A percentile compares a stretch with the other conserved stretches of the same genome.
Conservation (phyloP, 1,140 invertebrate species). For the Plutomurus gul region DNA sequence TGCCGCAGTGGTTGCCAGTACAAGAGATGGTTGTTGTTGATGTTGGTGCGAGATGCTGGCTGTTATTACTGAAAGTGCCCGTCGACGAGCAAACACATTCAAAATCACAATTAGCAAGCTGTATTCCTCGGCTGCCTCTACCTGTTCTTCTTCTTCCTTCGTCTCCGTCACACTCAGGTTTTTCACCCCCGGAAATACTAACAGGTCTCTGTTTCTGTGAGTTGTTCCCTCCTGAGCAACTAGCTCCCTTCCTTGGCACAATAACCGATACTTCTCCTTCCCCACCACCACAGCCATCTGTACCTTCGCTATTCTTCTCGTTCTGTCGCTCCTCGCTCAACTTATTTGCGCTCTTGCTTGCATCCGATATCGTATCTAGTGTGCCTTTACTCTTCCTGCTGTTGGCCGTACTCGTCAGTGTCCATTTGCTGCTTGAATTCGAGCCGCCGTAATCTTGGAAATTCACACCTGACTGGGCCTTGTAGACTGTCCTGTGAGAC, state of each 20-base stretch:
- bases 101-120: no score
- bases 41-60: conserved; percentile 7
- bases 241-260: conserved; percentile 38
- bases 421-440: conserved; percentile 17
- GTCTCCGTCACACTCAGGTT: conserved; percentile 48
- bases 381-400: conserved; percentile 29
- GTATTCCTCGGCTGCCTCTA: background rate
- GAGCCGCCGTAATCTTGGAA: conserved; percentile 44
- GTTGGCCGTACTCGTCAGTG: background rate
- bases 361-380: conserved; percentile 35
- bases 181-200: conserved; percentile 54
- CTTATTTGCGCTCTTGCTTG: background rate
- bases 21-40: background rate
- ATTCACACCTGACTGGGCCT: conserved; percentile 49
- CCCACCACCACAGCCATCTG: background rate
- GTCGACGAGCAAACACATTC: background rate
- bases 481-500: conserved; percentile 44
- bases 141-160: background rate
- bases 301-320: background rate
- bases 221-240: background rate
- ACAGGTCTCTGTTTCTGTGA: conserved; percentile 8
- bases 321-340: background rate
- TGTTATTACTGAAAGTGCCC: background rate
- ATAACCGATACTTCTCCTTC: conserved; percentile 30
- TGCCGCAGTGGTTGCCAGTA: background rate